phyloP scores from a whole-genome alignment of 1,140 invertebrate species.

The Manduca sexta region DNA sequence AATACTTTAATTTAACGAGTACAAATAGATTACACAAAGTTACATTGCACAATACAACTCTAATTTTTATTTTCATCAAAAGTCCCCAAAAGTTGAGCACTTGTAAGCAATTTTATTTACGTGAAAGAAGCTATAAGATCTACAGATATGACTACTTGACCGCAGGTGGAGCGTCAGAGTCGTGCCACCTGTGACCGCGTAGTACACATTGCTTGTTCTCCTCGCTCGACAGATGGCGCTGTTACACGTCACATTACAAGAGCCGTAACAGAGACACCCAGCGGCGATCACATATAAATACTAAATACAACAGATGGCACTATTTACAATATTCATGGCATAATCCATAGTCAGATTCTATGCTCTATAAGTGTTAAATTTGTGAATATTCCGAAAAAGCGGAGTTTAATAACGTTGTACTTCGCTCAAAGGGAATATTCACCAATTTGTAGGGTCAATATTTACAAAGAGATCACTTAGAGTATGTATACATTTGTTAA shows the following conservation, averaged over 20 bases:
- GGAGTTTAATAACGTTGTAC: neutral
- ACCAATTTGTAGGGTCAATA: slow-evolving; percentile 1
- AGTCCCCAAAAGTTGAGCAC: slow-evolving; percentile 1
- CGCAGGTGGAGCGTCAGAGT: neutral
- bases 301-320: slow-evolving; percentile 13
- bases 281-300: slow-evolving; percentile 4
- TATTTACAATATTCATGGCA: slow-evolving; percentile 6
- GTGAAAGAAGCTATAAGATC: neutral
- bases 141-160: too few relatives aligned
- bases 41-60: slow-evolving; percentile 17
- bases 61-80: neutral
- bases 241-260: neutral
- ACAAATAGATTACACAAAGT: slow-evolving; percentile 7
- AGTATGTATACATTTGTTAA: too few relatives aligned
- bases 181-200: slow-evolving; percentile 6
- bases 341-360: too few relatives aligned
- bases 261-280: neutral
- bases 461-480: slow-evolving; percentile 4
- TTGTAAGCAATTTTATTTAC: slow-evolving; percentile 1
- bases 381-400: neutral
- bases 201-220: slow-evolving; percentile 3
- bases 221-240: slow-evolving; percentile 14
- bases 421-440: neutral
- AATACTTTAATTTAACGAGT: slow-evolving; percentile 2
- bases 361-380: slow-evolving; percentile 5